Conservation (phyloP, 2,113 vertebrate genomes). For the Zapus hudsonius region DNA sequence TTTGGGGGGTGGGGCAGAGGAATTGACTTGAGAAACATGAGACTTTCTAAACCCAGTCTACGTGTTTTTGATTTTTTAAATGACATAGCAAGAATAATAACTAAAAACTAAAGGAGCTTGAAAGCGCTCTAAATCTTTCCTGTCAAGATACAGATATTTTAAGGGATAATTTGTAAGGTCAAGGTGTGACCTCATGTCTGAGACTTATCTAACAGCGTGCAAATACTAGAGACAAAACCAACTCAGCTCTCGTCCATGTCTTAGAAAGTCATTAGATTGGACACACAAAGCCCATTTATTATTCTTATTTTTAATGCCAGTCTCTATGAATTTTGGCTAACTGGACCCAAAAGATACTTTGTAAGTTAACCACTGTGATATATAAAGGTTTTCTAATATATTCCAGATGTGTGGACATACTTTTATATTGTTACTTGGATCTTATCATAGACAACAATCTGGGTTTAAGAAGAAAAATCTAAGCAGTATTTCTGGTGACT, state of each 20-base stretch:
- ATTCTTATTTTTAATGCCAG: not conserved
- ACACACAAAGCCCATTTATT: not conserved
- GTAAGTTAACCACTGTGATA: not conserved
- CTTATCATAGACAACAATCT: slow-evolving; percentile 17
- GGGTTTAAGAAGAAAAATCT: not conserved
- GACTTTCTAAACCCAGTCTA: not conserved
- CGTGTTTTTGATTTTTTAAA: not conserved
- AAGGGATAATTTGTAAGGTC: not conserved
- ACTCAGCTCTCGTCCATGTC: not conserved
- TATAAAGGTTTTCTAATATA: not conserved
- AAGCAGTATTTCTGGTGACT: not conserved
- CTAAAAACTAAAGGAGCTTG: not conserved
- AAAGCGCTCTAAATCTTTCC: not conserved
- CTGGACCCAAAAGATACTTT: not conserved
- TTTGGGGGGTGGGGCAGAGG: not conserved
- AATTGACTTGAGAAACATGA: not conserved
- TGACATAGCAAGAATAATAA: slow-evolving; percentile 14
- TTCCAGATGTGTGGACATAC: not conserved
- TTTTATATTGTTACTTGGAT: not conserved
- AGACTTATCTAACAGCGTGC: not conserved
- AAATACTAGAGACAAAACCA: not conserved
- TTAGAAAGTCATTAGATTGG: not conserved
- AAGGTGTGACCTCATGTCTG: not conserved
- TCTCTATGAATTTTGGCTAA: slow-evolving; percentile 19
- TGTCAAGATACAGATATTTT: not conserved